These are phyloP conservation scores for Drosophila yakuba DNA, from an alignment of 1,140 invertebrate species.

Conservation along the genomic window DNA sequence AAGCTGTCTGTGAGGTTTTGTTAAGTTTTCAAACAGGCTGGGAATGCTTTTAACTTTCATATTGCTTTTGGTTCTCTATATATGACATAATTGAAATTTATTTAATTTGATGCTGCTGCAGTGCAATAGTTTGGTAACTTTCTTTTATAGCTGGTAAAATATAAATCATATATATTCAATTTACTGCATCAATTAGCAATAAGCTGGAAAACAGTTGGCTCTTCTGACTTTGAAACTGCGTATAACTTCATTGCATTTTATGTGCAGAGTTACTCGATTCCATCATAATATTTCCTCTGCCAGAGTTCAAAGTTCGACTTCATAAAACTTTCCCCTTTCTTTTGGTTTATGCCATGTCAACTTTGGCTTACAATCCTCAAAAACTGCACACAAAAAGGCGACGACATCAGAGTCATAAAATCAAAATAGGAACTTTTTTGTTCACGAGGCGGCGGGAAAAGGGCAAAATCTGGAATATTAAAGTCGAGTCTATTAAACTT, in stretches of 20 bases:
- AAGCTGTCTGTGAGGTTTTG: slow-evolving; percentile 29
- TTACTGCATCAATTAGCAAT: slow-evolving; percentile 16
- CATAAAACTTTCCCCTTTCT: slow-evolving; percentile 26
- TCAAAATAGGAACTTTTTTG: slow-evolving; percentile 74
- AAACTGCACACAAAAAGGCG: slow-evolving; percentile 41
- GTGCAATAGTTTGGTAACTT: no score
- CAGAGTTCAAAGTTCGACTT: slow-evolving; percentile 10
- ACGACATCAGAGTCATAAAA: slow-evolving; percentile 69
- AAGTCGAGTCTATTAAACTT: slow-evolving; percentile 77
- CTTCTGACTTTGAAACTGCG: slow-evolving; percentile 14
- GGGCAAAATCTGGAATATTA: slow-evolving; percentile 56
- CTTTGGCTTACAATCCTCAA: slow-evolving; percentile 29
- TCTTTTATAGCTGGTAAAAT: no score
- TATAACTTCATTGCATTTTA: slow-evolving; percentile 24
- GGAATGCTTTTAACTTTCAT: slow-evolving; percentile 16
- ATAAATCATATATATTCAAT: background rate
- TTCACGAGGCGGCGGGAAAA: slow-evolving; percentile 18
- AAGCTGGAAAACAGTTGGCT: background rate
- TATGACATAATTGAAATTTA: slow-evolving; percentile 17
- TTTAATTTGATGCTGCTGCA: slow-evolving; percentile 3
- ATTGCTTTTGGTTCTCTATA: background rate
- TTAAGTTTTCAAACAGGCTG: slow-evolving; percentile 4
- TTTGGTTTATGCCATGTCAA: slow-evolving; percentile 29
- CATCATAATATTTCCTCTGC: slow-evolving; percentile 27
- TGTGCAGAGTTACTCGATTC: slow-evolving; percentile 19